phyloP scores from a whole-genome alignment of 53 echinoderm and acorn worm genomes.

The Patiria pectinifera region DNA sequence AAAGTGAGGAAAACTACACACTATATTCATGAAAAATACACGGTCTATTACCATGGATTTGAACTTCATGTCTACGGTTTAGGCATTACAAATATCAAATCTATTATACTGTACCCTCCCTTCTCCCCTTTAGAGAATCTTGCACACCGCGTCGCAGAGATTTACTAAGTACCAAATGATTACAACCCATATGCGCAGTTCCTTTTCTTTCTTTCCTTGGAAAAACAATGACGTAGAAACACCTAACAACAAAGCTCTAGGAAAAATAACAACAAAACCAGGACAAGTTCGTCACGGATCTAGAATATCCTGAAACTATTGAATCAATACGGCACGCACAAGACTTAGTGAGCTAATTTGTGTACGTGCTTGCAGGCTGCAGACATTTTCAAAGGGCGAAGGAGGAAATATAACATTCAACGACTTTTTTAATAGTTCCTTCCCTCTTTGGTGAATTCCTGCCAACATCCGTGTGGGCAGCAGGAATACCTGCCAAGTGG shows the following conservation, averaged over 20 bases:
- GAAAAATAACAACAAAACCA: neutral
- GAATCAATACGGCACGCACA: neutral
- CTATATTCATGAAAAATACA: no score
- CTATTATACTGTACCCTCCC: no score
- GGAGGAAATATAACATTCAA: constrained; percentile 24
- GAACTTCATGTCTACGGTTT: no score
- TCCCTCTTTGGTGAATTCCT: neutral
- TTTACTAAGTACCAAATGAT: neutral
- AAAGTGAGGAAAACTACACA: no score
- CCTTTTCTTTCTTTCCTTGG: neutral
- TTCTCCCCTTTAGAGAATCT: neutral
- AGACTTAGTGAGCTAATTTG: no score
- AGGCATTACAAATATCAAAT: no score
- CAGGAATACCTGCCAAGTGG: neutral
- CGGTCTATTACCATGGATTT: no score
- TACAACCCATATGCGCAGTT: neutral
- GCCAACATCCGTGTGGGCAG: neutral
- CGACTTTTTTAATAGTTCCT: neutral
- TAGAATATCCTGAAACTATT: neutral
- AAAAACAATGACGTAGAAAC: neutral
- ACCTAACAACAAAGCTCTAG: neutral
- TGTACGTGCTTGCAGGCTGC: neutral
- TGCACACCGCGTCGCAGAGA: neutral
- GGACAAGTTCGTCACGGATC: neutral
- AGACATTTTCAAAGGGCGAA: neutral